A percentile compares a stretch with the other conserved stretches of the same genome.
These are phyloP conservation scores for Squalus acanthias DNA, from an alignment of 2,797 vertebrate genomes.

Conservation along the genomic window DNA sequence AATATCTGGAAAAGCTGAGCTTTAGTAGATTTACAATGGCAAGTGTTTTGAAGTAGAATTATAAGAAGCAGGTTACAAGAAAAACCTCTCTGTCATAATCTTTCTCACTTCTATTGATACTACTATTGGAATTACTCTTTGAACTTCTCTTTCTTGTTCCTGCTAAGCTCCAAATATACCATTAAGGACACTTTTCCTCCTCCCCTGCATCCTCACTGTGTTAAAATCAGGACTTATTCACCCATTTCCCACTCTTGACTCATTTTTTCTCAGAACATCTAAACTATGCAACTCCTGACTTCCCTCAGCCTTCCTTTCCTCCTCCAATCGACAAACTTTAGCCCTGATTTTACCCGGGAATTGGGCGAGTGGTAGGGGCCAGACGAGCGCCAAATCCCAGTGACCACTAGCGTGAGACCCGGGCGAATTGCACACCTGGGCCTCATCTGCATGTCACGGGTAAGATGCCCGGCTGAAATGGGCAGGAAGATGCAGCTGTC, in stretches of 20 bases:
- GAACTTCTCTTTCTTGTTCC: neutral
- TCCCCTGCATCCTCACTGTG: neutral
- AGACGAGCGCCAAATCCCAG: neutral
- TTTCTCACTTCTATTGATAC: neutral
- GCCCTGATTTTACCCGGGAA: neutral
- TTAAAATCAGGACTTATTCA: neutral
- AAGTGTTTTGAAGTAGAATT: neutral
- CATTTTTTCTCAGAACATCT: neutral
- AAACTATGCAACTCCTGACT: neutral
- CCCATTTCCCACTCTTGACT: neutral
- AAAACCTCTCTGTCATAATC: neutral
- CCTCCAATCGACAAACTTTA: neutral
- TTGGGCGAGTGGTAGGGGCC: too few relatives aligned
- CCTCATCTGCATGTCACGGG: neutral
- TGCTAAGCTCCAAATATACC: neutral
- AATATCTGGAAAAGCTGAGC: neutral
- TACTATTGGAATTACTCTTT: neutral
- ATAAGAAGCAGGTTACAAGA: neutral
- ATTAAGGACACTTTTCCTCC: neutral
- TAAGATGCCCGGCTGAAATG: neutral
- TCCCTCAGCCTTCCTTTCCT: neutral
- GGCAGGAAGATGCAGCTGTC: neutral
- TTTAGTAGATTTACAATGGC: neutral
- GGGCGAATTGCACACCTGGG: neutral
- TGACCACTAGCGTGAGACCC: neutral